Percentiles rank a stretch among this genome's conserved stretches.
Conservation (phyloP, 2,113 vertebrate species). For the Gnathonemus echidnorhynchus region DNA sequence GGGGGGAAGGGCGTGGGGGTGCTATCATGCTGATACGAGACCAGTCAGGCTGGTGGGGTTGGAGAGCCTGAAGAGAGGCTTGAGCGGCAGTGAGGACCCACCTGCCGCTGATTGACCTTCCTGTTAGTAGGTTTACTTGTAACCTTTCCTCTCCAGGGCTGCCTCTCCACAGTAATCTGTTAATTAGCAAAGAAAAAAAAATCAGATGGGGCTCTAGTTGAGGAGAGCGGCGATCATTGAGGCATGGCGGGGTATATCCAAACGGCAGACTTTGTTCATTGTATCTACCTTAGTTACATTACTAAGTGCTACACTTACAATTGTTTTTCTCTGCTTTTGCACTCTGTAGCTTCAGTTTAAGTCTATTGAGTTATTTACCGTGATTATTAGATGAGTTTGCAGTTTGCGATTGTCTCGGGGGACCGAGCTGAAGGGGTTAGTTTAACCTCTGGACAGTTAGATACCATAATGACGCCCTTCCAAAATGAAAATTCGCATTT, state of each 20-base stretch:
- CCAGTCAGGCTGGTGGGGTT: constrained; percentile 21
- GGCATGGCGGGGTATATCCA: background rate
- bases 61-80: constrained; percentile 43
- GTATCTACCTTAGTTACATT: background rate
- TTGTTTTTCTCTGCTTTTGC: background rate
- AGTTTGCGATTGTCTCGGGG: background rate
- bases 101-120: constrained; percentile 60
- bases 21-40: constrained; percentile 52
- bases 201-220: constrained; percentile 22
- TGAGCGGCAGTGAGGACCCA: constrained; percentile 64
- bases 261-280: background rate
- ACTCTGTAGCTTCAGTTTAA: background rate
- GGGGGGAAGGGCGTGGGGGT: background rate
- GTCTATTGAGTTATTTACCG: background rate
- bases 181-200: constrained; percentile 72
- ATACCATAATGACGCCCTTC: background rate
- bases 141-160: constrained; percentile 72
- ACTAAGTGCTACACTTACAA: background rate
- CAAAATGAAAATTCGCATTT: background rate
- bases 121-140: constrained; percentile 62
- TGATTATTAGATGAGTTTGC: background rate
- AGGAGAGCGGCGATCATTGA: background rate
- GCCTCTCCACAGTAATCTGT: constrained; percentile 66
- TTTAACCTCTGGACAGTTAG: background rate
- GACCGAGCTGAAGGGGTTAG: background rate